Evolutionary conservation across 2,888 invertebrate genomes (phyloP), one percentile per base, ranked within the genome.

Genomic region (Eremobia ochroleuca): DNA sequence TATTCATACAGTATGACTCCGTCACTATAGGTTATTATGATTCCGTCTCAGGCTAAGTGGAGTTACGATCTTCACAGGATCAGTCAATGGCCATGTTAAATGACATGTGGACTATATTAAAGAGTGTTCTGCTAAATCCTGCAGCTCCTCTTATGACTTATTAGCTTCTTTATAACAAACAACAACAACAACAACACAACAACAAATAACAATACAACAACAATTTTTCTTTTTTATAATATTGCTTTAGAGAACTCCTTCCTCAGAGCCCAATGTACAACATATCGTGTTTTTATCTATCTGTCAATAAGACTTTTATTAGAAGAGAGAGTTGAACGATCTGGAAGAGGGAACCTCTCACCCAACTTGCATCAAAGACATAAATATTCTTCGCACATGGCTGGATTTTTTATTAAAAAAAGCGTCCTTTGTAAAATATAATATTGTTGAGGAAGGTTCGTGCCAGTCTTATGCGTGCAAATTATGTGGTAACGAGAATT

Each of bases 261-360:
- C 3, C 66, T 78, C 9, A 71, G 79, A 67, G 87, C 89, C 81
- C 77, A 43, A 83, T 2, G 40, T 62, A 66, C 59, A 74, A 74
- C 58, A 70, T 81, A 79, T 77, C 73, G 82, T 78, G 86, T 89
- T 85, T 87, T 83, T 88, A 90, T 90, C 87, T 85, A 89, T 90
- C 87, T 87, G 88, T 90, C 92, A 91, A 91, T 91, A 87, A 74
- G 81, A 85, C 83, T 87, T 92, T 92, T 92, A 92, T 90, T 92
- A 85, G 83, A 85, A 87, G 87, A 89, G 85, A 88, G 73, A 76
- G 82, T 79, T 73, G 69, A 79, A 82, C n/a, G 74, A 69, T 62
- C 74, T 52, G 72, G 34, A 73, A 64, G 49, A 75, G n/a, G 59
- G 37, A 52, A 52, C 58, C 49, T 43, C 43, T 62, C 15, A 52